Base-by-base conservation (phyloP, 64 coral and sea anemone species). In the Actinia equina region DNA sequence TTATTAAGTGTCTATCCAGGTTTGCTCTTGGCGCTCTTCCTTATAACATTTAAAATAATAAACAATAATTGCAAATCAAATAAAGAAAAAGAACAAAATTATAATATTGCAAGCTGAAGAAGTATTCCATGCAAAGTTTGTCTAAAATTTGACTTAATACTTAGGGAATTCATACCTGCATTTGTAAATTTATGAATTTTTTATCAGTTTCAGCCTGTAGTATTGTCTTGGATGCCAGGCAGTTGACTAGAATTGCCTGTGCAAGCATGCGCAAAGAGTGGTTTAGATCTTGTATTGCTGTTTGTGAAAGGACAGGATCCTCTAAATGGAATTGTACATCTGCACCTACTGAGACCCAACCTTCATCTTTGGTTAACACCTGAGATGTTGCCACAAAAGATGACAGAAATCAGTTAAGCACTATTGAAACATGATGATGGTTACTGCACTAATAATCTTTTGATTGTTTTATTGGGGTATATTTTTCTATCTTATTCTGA, bases 341-440 rank as follows among this genome's bases (percentile, higher is more conserved):
- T 22, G 97, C 97, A 22, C 97, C 97, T 81, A 95, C 91, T 59
- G 91, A 86, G 0, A 92, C 88, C 80, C 84, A 90, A 3, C 93
- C 97, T 58, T 95, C 88, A 89, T 99, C 97, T 80, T 89, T 95
- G 65, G 97, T 99, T 10, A 83, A 85, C 18, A 99, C 86, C 97
- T 98, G 70, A 8, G 20, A 37, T 14, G 25, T 13, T 12, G 7
- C 55, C 55, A 7, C 10, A 57, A 57, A 49, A 49, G 30, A 37
- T 0, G 30, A 37, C 0, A 37, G 30, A 37, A n/a, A n/a, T n/a
- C n/a, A n/a, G n/a, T n/a, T n/a, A n/a, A n/a, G n/a, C n/a, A n/a
- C n/a, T n/a, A n/a, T n/a, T n/a, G n/a, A n/a, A n/a, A n/a, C n/a
- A n/a, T n/a, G n/a, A n/a, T n/a, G n/a, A n/a, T n/a, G n/a, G n/a